Evolutionary conservation across 2,797 vertebrate species (phyloP), one percentile per base, ranked within the genome.

Genomic region (Sebastes kiyomatsui): DNA sequence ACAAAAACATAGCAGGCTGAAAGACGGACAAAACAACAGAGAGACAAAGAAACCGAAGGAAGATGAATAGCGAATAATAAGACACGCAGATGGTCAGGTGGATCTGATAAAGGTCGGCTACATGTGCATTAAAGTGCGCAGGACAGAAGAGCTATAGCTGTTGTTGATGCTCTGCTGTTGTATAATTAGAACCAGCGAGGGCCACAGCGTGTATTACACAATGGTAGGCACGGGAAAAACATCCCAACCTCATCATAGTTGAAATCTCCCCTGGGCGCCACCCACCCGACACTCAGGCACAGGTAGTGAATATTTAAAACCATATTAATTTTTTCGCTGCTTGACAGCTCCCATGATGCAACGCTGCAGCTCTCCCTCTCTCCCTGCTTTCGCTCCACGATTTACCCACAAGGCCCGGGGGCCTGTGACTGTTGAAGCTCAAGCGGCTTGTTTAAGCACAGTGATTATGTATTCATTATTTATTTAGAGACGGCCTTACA

Each of bases 391-490:
- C 82, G 77, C 82, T 64, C 65, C 56, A 33, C 52, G 4, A 75
- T 90, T 88, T 90, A 90, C 86, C 88, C 90, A 83, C 79, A 88
- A 88, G 82, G 87, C 90, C 90, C 14, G 67, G 72, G 77, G 88
- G 81, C 56, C 77, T 67, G 87, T 79, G 82, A 82, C 91, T 91
- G 77, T 85, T 88, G 87, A 92, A 94, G 88, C 92, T 88, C 89
- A 88, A 93, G 90, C 85, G 86, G 90, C 91, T 91, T 93, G 89
- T 94, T 94, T 93, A 94, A 95, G 87, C 80, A 80, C 79, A 85
- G 87, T 89, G 91, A 93, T 94, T 93, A 90, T 91, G 90, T 92
- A 91, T 94, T 94, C 89, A 92, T 95, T 94, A 92, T 93, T 91
- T 90, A 87, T 83, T 94, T 93, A 94, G 90, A 67, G 65, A 71